Evolutionary conservation across 2,797 vertebrate species (phyloP), one percentile per base, ranked within the genome.

Genomic region (Pelobates cultripes): DNA sequence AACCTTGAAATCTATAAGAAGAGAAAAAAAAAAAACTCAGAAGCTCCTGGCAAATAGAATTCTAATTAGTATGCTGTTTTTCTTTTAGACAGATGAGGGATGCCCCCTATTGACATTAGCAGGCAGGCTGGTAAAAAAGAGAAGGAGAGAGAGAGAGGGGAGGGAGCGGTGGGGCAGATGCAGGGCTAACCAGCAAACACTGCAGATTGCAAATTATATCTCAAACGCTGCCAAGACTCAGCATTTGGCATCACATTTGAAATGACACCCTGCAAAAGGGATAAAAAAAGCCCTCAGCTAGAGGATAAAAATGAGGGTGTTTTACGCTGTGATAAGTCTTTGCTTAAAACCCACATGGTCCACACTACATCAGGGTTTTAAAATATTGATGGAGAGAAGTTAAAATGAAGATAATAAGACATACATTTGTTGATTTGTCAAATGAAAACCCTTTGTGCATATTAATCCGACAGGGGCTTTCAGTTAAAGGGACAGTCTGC

Each of bases 41-140:
- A 93, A 92, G 91, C 92, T 91, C 89, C 91, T 93, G 90, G 91
- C 92, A 93, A 92, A 95, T 92, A 94, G 92, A 94, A 93, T 94
- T 94, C 94, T 92, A 94, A 97, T 96, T 96, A 96, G 95, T 95
- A 95, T 95, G 95, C 95, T 96, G 97, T 97, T 97, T 96, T 96
- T 96, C 95, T 97, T 96, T 94, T 95, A 94, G 96, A 97, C 96
- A 97, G 96, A 98, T 97, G 97, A 98, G 96, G 93, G 94, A 96
- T 99, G 96, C 96, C 96, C 97, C 96, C 97, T 97, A 95, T 98
- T 98, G 97, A 98, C 97, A 97, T 94, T 94, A 95, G 94, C 94
- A 95, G 94, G 93, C 94, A 96, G 95, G 93, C 94, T 95, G 91
- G 94, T 94, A 90, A 89, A 88, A 90, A 88, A 90, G 43, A 75